Conservation (phyloP, 2,797 vertebrate species). For the Enteromius trimaculatus region DNA sequence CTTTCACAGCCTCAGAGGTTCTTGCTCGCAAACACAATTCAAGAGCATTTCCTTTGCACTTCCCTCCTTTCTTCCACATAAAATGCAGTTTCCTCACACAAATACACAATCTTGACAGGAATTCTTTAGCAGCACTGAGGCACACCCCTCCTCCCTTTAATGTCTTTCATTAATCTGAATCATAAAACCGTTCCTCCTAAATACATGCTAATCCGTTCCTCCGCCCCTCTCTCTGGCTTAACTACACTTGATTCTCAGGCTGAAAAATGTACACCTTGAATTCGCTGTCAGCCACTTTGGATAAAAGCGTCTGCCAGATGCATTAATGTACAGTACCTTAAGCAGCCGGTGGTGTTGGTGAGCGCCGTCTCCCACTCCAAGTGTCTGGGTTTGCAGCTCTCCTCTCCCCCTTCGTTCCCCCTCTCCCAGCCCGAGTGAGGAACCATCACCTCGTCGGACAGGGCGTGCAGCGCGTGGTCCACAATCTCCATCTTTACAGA, state of each 20-base stretch:
- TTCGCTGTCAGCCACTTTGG: not conserved
- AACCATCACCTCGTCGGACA: slow-evolving; percentile 92
- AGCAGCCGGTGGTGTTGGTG: slow-evolving; percentile 94
- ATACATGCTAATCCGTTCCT: not conserved
- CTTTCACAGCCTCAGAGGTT: slow-evolving; percentile 24
- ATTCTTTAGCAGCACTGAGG: slow-evolving; percentile 22
- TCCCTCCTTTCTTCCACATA: slow-evolving; percentile 54
- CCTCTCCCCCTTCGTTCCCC: slow-evolving; percentile 80
- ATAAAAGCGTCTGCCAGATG: not conserved
- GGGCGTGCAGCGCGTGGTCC: slow-evolving; percentile 89
- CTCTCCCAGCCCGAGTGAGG: slow-evolving; percentile 92
- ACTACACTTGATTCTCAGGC: not conserved
- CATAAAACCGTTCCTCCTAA: not conserved
- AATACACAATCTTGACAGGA: slow-evolving; percentile 24
- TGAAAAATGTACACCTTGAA: not conserved
- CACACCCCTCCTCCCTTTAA: slow-evolving; percentile 26
- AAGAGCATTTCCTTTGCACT: slow-evolving; percentile 61
- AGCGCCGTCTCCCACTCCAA: slow-evolving; percentile 94
- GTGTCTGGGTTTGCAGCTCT: slow-evolving; percentile 90
- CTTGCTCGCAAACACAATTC: slow-evolving; percentile 38
- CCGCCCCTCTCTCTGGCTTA: slow-evolving; percentile 11
- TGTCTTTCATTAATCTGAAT: slow-evolving; percentile 18
- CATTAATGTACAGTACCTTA: slow-evolving; percentile 79
- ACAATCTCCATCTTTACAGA: slow-evolving; percentile 98
- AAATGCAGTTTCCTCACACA: slow-evolving; percentile 51